Evolutionary conservation across 2,888 invertebrate species (phyloP).

Genomic region (Heliconius aoede): DNA sequence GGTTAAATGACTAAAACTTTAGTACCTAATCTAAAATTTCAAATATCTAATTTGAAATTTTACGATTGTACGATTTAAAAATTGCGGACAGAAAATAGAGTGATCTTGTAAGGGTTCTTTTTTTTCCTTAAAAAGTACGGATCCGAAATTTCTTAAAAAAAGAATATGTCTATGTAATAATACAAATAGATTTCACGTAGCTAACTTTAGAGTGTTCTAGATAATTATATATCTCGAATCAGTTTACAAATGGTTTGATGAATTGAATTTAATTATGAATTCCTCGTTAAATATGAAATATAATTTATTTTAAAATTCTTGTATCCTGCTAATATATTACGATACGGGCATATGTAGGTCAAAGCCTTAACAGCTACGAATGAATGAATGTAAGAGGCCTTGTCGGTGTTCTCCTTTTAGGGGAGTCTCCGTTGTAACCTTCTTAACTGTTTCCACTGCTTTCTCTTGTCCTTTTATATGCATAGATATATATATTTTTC

Average conservation of each 20-base stretch:
- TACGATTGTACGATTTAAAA: no score
- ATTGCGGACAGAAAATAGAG: no score
- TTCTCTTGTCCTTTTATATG: constrained; percentile 19
- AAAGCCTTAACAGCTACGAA: constrained; percentile 36
- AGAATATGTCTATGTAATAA: no score
- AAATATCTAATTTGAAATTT: no score
- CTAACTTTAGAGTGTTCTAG: background rate
- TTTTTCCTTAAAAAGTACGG: no score
- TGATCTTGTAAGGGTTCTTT: no score
- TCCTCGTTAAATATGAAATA: constrained; percentile 26
- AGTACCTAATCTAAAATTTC: no score
- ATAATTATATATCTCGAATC: constrained; percentile 1
- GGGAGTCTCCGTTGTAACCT: constrained; percentile 25
- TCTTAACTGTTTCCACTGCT: constrained; percentile 26
- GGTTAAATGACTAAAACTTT: no score
- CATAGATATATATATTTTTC: background rate
- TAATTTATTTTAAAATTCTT: constrained; percentile 30
- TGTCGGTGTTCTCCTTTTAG: constrained; percentile 27
- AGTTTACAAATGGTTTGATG: constrained; percentile 29
- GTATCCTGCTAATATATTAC: constrained; percentile 45
- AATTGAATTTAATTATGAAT: constrained; percentile 27
- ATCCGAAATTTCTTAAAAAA: no score
- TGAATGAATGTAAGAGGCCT: constrained; percentile 39
- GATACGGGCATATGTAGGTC: constrained; percentile 38
- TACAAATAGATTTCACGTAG: background rate